Evolutionary conservation across 92 coral and sea anemone species (phyloP), one percentile per base, ranked within the genome.

Genomic region (Parazoanthus swiftii): DNA sequence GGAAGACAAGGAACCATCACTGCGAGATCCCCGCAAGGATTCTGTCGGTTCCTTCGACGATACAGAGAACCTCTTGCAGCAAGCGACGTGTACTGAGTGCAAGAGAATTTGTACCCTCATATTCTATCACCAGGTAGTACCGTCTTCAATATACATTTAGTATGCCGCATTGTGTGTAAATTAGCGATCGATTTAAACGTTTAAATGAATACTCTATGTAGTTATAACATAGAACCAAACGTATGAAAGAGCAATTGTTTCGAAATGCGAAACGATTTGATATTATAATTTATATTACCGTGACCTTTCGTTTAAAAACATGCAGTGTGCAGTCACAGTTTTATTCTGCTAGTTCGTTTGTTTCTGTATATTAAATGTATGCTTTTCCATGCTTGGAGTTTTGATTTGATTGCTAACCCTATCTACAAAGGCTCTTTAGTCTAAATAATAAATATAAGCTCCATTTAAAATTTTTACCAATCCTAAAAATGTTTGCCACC

Each of bases 71-170:
- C 15, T 77, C 14, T 18, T 13, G n/a, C 43, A 71, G 37, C 87
- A 84, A 72, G 87, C 87, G 43, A 84, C 87, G 1, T 84, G 87
- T 84, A 42, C 87, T 46, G 87, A 84, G 66, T 84, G 87, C 58
- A 84, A 73, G 77, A 72, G 87, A 48, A 73, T 84, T 29, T 84
- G 87, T 6, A 70, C 78, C 0, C 87, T 84, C 39, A 72, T 84
- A n/a, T 84, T 84, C 68, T 84, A 84, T 74, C 87, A 84, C 18
- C 87, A 84, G 87, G 87, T 84, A 84, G 87, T 84, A 84, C 14
- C 21, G 26, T 33, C n/a, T 44, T 33, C 29, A 6, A 0, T 44
- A 2, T 71, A 68, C 2, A 7, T 4, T 43, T 39, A 5, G 42
- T 9, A 1, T 38, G 71, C 46, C 14, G 16, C 14, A 76, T 15